Base-by-base conservation (phyloP, 2,113 vertebrate genomes). In the Tichodroma muraria region DNA sequence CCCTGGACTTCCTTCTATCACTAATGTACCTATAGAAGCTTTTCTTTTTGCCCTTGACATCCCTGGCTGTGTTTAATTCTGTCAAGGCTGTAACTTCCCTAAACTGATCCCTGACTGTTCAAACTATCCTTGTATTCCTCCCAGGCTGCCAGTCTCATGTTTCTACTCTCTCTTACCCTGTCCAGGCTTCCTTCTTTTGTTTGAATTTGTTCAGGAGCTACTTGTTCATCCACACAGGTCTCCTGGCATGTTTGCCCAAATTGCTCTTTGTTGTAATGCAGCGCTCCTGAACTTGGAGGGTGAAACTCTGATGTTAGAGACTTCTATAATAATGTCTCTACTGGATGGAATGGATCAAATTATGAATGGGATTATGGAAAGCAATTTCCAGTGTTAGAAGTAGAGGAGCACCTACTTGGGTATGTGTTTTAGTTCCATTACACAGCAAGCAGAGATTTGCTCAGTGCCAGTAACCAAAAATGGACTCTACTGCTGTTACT, bases 11-110 rank as follows among this genome's bases (percentile, higher is more conserved):
- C 17, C 30, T 68, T 1, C 60, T 47, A 60, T 68, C 30, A 40
- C 38, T 31, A 24, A 25, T 0, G 0, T 53, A 66, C 20, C n/a
- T 60, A 9, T 7, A 31, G 47, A 40, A 76, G n/a, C n/a, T 89
- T 82, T 53, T 47, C n/a, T n/a, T 68, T 28, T 68, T 60, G 24
- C 21, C 20, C 8, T 60, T 47, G 45, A 40, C 38, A 35, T 68
- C 20, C 6, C 24, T 40, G n/a, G 28, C 53, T 3, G 2, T 65
- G 13, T 60, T 89, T 68, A 52, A 38, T 75, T 81, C 24, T 82
- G 4, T 75, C 20, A 38, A 38, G 30, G 5, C 40, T 75, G 40
- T 68, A 53, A 11, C 28, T 81, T 81, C 68, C 61, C 38, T 54
- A 47, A 75, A 33, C 9, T 60, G 9, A 40, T 82, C 24, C 19